Percentiles rank a stretch among this genome's conserved stretches.
Evolutionary conservation across 2,113 vertebrate genomes (phyloP).

Genomic region (Ursus arctos): DNA sequence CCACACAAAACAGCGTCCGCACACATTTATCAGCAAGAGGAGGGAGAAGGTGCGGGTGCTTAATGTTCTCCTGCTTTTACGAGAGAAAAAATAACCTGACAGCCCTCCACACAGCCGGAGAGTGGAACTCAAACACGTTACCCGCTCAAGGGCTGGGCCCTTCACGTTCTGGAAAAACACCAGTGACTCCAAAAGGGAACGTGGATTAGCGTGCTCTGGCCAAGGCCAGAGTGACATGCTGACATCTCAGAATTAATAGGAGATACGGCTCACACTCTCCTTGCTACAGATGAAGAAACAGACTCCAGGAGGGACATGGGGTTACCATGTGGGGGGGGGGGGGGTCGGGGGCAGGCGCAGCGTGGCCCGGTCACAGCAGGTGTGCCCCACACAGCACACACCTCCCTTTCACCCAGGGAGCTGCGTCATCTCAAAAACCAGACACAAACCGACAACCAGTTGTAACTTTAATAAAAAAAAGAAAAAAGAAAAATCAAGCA

Average conservation of each 20-base stretch:
- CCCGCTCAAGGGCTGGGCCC: fast-evolving
- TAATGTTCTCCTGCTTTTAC: fast-evolving
- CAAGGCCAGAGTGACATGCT: fast-evolving
- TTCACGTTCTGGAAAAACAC: fast-evolving
- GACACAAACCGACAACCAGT: not conserved
- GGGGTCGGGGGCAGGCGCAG: not conserved
- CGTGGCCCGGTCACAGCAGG: fast-evolving
- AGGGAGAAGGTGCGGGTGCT: not conserved
- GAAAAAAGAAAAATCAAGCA: not conserved
- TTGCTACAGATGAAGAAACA: not conserved
- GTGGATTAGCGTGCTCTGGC: fast-evolving
- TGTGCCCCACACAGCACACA: not conserved
- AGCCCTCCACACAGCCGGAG: not conserved
- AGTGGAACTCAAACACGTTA: too few species aligned
- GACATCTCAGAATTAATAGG: fast-evolving
- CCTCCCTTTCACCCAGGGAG: not conserved
- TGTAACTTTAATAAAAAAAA: not conserved
- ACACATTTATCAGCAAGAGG: not conserved
- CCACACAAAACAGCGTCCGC: not conserved
- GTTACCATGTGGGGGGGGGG: fast-evolving
- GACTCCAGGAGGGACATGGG: fast-evolving
- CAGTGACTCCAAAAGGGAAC: not conserved
- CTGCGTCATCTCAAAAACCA: not conserved
- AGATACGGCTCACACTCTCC: fast-evolving
- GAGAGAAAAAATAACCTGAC: not conserved